phyloP scores from a whole-genome alignment of 2,113 vertebrate species.

The Chauna torquata region DNA sequence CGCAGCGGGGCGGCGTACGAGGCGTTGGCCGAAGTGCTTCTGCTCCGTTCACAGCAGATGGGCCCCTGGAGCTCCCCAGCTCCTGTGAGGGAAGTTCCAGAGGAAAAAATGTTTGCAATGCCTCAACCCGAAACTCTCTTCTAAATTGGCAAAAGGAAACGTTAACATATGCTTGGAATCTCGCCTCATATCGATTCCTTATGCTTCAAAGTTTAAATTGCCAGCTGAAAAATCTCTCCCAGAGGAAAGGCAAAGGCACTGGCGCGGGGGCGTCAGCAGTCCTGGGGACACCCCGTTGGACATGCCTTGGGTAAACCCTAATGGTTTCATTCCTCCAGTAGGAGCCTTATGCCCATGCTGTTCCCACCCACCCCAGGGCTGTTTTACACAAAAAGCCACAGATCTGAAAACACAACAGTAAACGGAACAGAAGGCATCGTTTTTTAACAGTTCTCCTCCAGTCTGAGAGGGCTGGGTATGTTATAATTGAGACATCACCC shows the following conservation, averaged over 20 bases:
- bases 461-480: rapidly evolving
- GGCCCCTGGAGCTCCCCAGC: background rate
- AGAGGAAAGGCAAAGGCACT: background rate
- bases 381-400: background rate
- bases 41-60: rapidly evolving
- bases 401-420: background rate
- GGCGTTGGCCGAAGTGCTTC: background rate
- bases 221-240: background rate
- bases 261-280: background rate
- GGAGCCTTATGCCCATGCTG: no score
- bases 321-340: background rate
- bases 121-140: background rate
- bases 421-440: background rate
- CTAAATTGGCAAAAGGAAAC: background rate
- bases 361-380: background rate
- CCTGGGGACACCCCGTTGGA: background rate
- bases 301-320: background rate
- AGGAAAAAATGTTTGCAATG: background rate
- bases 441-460: background rate
- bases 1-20: rapidly evolving
- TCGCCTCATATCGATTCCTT: rapidly evolving
- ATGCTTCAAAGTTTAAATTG: rapidly evolving
- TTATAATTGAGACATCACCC: background rate
- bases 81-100: background rate
- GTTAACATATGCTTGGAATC: rapidly evolving